Conservation (phyloP, 64 coral and sea anemone species). For the Cladopsammia gracilis region DNA sequence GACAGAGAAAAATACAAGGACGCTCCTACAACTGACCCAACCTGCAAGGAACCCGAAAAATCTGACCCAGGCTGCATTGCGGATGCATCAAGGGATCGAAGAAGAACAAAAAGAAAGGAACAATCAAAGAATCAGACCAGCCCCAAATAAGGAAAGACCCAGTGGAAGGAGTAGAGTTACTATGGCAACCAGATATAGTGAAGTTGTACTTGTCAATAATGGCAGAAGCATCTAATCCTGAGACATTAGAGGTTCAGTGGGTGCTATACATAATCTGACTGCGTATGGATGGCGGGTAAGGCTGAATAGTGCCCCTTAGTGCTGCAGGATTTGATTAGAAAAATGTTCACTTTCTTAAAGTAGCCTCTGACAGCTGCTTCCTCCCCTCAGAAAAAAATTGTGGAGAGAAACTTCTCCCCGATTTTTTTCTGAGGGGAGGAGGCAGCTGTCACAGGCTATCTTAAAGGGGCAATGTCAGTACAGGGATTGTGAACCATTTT, state of each 20-base stretch:
- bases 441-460: no score
- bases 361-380: no score
- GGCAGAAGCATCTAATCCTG: conserved; percentile 77
- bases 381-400: no score
- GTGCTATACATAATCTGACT: conserved; percentile 87
- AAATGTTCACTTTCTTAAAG: no score
- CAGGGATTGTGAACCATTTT: no score
- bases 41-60: conserved; percentile 72
- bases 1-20: conserved; percentile 91
- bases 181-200: conserved; percentile 87
- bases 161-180: conserved; percentile 75
- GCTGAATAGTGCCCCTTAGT: neutral
- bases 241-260: conserved; percentile 82
- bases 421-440: no score
- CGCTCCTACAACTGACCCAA: conserved; percentile 57
- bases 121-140: conserved; percentile 26
- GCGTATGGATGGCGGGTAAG: conserved; percentile 98
- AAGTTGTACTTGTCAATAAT: conserved; percentile 78
- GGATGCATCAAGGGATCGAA: conserved; percentile 80
- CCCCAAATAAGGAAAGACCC: conserved; percentile 55
- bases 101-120: conserved; percentile 76
- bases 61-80: conserved; percentile 86
- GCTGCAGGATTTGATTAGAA: no score
- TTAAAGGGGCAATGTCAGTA: no score
- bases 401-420: no score